Evolutionary conservation across 2,113 vertebrate species (phyloP), one percentile per base, ranked within the genome.

Genomic region (Rutilus rutilus): DNA sequence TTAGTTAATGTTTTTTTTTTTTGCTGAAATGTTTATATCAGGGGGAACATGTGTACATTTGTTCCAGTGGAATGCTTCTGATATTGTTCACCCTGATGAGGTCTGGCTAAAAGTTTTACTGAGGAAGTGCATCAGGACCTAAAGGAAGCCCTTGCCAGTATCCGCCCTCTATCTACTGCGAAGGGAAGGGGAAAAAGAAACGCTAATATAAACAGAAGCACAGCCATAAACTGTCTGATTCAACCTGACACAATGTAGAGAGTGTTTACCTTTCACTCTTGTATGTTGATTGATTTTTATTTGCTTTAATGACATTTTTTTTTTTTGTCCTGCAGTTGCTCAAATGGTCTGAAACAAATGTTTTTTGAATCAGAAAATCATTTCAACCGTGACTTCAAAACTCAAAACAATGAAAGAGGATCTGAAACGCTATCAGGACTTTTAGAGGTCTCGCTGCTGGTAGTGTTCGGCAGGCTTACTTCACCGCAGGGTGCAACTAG

Each of bases 141-240:
- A 94, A 94, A 95, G 87, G 96, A 96, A 96, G 94, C 93, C 93
- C 93, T 95, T 93, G 92, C 93, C 94, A 93, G 94, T 94, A 94
- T 92, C 94, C 94, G 93, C 95, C 95, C 94, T 91, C 92, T 94
- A 88, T 93, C 90, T 93, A 91, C 92, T 90, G 88, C 87, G 89
- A 80, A 90, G 81, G 91, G 90, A 92, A 92, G 90, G 91, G 89
- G 89, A 86, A 88, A 91, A 87, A 90, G 86, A 84, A 85, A 86
- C 6, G 83, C 86, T 91, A 90, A 89, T 86, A 85, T 90, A 91
- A 92, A 92, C 90, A 90, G 10, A 83, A 69, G 30, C 36, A 30
- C 30, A 62, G 79, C 85, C 85, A 86, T 85, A 87, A 88, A 90
- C 79, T 59, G 33, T 76, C 52, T 42, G 78, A 85, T 36, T 78